Percentiles rank a stretch among this genome's conserved stretches.
phyloP scores from a whole-genome alignment of 2,113 vertebrate genomes.

The Brienomyrus brachyistius region DNA sequence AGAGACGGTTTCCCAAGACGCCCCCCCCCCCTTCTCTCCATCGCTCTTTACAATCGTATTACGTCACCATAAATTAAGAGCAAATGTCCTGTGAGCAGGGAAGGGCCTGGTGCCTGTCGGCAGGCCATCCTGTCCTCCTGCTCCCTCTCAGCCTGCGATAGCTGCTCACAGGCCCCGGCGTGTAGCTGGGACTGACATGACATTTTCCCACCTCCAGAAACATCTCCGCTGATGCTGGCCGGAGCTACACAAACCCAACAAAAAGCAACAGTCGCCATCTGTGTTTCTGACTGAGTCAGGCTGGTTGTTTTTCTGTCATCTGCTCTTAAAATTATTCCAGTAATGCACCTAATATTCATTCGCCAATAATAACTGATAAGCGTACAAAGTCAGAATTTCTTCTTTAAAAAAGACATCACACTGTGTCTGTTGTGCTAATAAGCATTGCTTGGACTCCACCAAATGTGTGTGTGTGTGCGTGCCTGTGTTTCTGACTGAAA shows the following conservation, averaged over 20 bases:
- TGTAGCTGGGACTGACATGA: not conserved
- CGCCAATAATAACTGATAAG: not conserved
- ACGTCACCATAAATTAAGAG: not conserved
- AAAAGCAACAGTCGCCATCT: not conserved
- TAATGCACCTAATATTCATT: not conserved
- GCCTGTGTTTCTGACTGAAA: not conserved
- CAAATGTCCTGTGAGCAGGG: not conserved
- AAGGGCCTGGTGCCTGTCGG: not conserved
- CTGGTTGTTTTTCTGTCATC: not conserved
- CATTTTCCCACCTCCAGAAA: not conserved
- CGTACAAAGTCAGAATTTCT: not conserved
- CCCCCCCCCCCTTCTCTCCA: not conserved
- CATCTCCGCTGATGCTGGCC: not conserved
- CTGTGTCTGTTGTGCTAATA: not conserved
- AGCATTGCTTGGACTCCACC: not conserved
- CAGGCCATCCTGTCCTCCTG: not conserved
- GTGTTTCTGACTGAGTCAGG: not conserved
- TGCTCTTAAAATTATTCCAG: not conserved
- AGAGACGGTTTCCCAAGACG: not conserved
- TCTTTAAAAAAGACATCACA: not conserved
- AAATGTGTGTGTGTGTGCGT: not conserved
- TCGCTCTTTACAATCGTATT: not conserved
- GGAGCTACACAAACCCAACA: not conserved
- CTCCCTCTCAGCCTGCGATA: too few species aligned
- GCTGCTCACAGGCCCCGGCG: not conserved